Conservation (phyloP, 2,888 invertebrate species). For the Scaptomyza flava region DNA sequence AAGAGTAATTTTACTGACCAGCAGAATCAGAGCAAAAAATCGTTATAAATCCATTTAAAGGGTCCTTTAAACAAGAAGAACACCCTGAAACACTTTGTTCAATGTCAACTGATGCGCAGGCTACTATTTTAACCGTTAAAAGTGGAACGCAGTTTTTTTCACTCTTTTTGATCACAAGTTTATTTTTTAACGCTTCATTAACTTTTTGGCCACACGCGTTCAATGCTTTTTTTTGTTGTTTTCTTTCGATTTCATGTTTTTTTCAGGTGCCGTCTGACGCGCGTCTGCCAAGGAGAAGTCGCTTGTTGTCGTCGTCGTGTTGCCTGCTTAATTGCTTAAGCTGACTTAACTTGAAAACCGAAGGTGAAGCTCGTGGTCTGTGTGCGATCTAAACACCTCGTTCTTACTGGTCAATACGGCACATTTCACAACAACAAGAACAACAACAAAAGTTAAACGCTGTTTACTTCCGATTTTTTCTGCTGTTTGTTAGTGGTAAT, state of each 20-base stretch:
- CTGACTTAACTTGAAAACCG: constrained; percentile 20
- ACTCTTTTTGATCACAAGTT: constrained; percentile 59
- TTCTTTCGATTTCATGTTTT: constrained; percentile 21
- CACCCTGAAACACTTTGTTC: neutral
- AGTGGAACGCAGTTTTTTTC: constrained; percentile 31
- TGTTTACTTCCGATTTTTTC: constrained; percentile 75
- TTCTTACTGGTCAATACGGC: constrained; percentile 14
- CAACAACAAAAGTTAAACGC: constrained; percentile 22
- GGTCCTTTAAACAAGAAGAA: neutral
- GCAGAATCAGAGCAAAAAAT: no score
- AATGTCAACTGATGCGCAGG: constrained; percentile 18
- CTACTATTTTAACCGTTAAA: constrained; percentile 54
- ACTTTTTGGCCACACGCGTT: constrained; percentile 82
- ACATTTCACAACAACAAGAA: constrained; percentile 5
- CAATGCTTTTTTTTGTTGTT: constrained; percentile 45
- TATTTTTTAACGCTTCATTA: constrained; percentile 81
- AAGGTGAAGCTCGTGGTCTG: constrained; percentile 33
- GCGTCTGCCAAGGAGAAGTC: constrained; percentile 63
- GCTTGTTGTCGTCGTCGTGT: constrained; percentile 42
- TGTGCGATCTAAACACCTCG: constrained; percentile 70
- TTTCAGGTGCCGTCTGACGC: constrained; percentile 61
- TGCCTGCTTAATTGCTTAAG: constrained; percentile 63
- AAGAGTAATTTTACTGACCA: no score
- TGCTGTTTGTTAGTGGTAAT: constrained; percentile 15
- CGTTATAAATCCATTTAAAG: neutral